A percentile compares a stretch with the other conserved stretches of the same genome.
These are phyloP conservation scores for Caenorhabditis macrosperma DNA, from an alignment of 2,888 invertebrate genomes.

Conservation along the genomic window DNA sequence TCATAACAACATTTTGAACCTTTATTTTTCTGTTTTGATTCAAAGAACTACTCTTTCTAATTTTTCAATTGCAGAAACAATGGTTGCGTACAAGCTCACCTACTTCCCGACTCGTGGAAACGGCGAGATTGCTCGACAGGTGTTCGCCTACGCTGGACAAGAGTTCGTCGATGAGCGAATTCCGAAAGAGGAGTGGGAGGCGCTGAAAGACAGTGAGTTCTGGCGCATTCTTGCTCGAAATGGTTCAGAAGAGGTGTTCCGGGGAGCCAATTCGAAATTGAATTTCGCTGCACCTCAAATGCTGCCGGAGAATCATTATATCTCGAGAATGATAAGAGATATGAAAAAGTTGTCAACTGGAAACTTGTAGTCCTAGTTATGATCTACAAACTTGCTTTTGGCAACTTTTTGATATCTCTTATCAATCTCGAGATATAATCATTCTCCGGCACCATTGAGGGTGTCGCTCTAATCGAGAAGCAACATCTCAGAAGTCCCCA, in stretches of 20 bases:
- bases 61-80: conserved; percentile 18
- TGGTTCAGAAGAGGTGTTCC: too few relatives aligned
- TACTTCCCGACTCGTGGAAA: conserved; percentile 63
- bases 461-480: too few relatives aligned
- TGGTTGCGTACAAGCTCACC: conserved; percentile 64
- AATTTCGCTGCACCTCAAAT: too few relatives aligned
- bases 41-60: background rate
- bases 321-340: too few relatives aligned
- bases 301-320: too few relatives aligned
- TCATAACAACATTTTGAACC: background rate
- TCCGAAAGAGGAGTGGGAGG: conserved; percentile 58
- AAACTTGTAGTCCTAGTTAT: background rate
- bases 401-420: background rate
- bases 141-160: conserved; percentile 55
- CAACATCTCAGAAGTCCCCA: too few relatives aligned
- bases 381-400: background rate
- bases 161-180: conserved; percentile 66
- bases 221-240: background rate
- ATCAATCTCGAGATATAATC: background rate
- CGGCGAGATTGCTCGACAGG: conserved; percentile 61
- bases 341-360: background rate
- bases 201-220: conserved; percentile 45
- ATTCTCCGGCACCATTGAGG: too few relatives aligned
- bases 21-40: background rate
- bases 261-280: too few relatives aligned